Evolutionary conservation across 1,140 invertebrate genomes (phyloP), one percentile per base, ranked within the genome.

Genomic region (Calycopis cecrops): DNA sequence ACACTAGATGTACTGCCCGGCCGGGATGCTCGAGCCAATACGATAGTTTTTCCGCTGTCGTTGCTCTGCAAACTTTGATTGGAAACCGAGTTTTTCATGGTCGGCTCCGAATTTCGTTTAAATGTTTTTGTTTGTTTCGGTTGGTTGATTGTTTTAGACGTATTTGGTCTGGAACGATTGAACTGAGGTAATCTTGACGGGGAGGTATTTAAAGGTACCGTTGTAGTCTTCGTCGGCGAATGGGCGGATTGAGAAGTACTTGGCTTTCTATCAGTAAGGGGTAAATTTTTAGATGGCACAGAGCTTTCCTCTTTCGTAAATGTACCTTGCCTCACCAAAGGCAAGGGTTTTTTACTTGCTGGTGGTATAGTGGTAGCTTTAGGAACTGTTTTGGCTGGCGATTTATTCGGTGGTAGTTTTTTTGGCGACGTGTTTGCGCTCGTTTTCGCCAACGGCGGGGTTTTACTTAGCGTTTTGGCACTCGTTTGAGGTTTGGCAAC

Each of bases 231-330:
- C 1, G 68, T 68, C 1, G 73, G 65, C 40, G 85, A 88, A 0
- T 9, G 14, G 40, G 68, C 64, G 0, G 68, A 59, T 51, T 81
- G 76, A 4, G 75, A 62, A n/a, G 69, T 63, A n/a, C 69, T 62
- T 2, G 68, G 70, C 62, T 87, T 88, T 18, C 87, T 88, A 14
- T 88, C 76, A 2, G 88, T 82, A 14, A 87, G 78, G 1, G 85
- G 80, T 14, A 87, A 66, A 16, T 79, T 63, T 62, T 86, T 81
- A 2, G 89, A 75, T 6, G 89, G 87, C 4, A 85, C 69, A 21
- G 76, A 79, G 58, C 81, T 86, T 63, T 94, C 93, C 61, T 96
- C 94, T 80, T 96, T 96, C 0, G 94, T 95, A 73, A 97, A 97
- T 0, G 96, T 97, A 17, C 94, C 95, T 77, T 97, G 95, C 37